Conservation (phyloP, 2,888 invertebrate species). For the Ernsta delagoae region DNA sequence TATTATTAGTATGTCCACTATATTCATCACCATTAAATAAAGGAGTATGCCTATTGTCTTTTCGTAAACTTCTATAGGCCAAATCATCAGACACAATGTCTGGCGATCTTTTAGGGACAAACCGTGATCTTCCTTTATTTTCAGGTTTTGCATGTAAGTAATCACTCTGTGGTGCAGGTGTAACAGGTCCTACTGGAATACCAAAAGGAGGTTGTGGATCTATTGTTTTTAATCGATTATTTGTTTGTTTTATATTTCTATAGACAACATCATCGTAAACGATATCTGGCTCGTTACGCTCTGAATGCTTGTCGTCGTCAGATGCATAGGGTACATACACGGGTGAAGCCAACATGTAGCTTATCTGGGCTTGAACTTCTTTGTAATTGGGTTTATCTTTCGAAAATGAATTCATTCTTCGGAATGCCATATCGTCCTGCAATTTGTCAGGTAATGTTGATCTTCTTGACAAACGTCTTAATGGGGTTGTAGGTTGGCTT, state of each 20-base stretch:
- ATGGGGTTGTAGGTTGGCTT: conserved; percentile 78
- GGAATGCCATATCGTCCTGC: conserved; percentile 92
- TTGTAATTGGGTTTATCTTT: conserved; percentile 77
- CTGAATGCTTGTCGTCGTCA: conserved; percentile 80
- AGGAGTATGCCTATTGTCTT: conserved; percentile 88
- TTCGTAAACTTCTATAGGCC: conserved; percentile 93
- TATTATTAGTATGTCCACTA: conserved; percentile 77
- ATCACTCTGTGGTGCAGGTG: conserved; percentile 91
- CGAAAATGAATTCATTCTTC: conserved; percentile 86
- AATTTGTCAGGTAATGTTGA: conserved; percentile 87
- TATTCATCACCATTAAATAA: conserved; percentile 78
- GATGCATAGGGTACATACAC: conserved; percentile 83
- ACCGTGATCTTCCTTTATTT: conserved; percentile 84
- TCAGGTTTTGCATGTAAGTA: conserved; percentile 92
- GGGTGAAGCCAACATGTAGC: conserved; percentile 89
- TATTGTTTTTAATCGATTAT: conserved; percentile 87
- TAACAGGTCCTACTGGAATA: conserved; percentile 93
- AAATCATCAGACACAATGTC: conserved; percentile 95
- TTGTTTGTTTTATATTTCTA: conserved; percentile 91
- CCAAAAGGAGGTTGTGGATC: conserved; percentile 96
- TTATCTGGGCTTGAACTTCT: conserved; percentile 79
- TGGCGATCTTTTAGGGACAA: conserved; percentile 89
- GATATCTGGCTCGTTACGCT: conserved; percentile 91
- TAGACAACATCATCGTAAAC: conserved; percentile 94
- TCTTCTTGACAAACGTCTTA: conserved; percentile 68